A percentile compares a stretch with the other conserved stretches of the same genome.
Evolutionary conservation across 2,113 vertebrate species (phyloP).

Genomic region (Hucho hucho): DNA sequence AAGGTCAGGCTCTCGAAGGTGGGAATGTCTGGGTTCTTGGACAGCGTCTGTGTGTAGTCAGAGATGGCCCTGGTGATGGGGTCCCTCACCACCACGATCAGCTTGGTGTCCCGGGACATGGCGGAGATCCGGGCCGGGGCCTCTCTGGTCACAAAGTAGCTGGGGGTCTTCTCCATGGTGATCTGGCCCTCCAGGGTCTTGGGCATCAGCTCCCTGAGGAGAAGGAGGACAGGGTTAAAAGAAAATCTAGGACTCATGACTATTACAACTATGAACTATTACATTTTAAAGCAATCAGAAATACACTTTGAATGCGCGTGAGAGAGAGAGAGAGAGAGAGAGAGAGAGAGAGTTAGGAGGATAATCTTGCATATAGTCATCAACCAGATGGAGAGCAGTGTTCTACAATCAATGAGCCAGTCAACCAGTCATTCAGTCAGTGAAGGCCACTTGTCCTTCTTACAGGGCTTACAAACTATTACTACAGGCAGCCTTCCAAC

Average conservation of each 20-base stretch:
- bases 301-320: no score
- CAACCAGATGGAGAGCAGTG: conserved; percentile 59
- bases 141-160: conserved; percentile 91
- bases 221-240: no score
- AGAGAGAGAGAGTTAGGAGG: conserved; percentile 7
- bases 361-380: conserved; percentile 54
- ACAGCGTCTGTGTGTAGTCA: conserved; percentile 93
- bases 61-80: conserved; percentile 92
- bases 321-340: no score
- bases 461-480: conserved; percentile 66
- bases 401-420: conserved; percentile 63
- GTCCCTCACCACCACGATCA: conserved; percentile 94
- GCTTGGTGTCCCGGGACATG: conserved; percentile 88
- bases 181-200: conserved; percentile 91
- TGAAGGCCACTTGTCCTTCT: conserved; percentile 35
- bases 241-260: no score
- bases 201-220: conserved; percentile 87
- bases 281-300: no score
- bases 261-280: no score
- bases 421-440: conserved; percentile 16
- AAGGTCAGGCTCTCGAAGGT: conserved; percentile 92
- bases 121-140: conserved; percentile 87
- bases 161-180: conserved; percentile 98
- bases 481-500: no score
- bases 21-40: conserved; percentile 91